Evolutionary conservation across 2,888 invertebrate species (phyloP), one percentile per base, ranked within the genome.

Genomic region (Clivina fossor): DNA sequence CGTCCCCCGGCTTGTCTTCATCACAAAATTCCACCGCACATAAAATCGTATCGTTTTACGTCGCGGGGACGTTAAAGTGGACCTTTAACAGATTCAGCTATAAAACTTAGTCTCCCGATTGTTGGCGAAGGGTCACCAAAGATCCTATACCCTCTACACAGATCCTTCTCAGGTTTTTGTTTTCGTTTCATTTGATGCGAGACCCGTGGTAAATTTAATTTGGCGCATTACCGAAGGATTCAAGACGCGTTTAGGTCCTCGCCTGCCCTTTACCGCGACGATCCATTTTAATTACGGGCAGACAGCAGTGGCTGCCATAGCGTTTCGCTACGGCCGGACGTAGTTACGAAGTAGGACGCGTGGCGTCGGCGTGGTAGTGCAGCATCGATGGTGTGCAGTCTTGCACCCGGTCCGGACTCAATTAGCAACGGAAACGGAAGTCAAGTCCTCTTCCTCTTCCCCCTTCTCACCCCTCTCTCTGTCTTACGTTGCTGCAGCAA

Each of bases 201-300:
- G 43, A 33, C 24, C 43, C 51, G 37, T 53, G 44, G 53, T 53
- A 53, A 44, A 53, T 53, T 53, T 53, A 53, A 53, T 53, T 53
- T 53, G 53, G 53, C 26, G 53, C 44, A 53, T 53, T 53, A 53
- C 53, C 24, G 44, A 53, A 37, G 53, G 53, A 53, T 53, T 53
- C 37, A 44, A 44, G 53, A 53, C 37, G 53, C 53, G n/a, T 53
- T 53, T 53, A 53, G 53, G 43, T 40, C 44, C 44, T n/a, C 35
- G 28, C 43, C 53, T 28, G 44, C 53, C 53, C 37, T n/a, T 53
- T 24, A 53, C 53, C 44, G 37, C 43, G 43, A 44, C 53, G 35
- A 53, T 53, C 53, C 37, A 53, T 53, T 53, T 53, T 53, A 53
- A 53, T 53, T 53, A 53, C 53, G 53, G 35, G 26, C 53, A 43